Conservation (phyloP, 2,888 invertebrate species). For the Orchesella flavescens region DNA sequence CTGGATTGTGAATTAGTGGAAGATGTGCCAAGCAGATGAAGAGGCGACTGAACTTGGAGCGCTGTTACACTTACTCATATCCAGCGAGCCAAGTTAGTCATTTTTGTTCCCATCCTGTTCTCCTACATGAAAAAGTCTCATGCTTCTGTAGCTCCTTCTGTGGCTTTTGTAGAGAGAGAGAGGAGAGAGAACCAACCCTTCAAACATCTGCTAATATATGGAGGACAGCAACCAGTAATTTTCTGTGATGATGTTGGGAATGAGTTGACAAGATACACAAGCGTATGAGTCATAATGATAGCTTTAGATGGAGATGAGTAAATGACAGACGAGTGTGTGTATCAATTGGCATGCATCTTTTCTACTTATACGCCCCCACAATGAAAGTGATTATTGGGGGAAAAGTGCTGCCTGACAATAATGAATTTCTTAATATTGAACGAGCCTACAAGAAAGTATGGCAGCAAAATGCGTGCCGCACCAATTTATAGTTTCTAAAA, state of each 20-base stretch:
- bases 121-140: no score
- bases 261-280: constrained; percentile 40
- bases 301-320: constrained; percentile 34
- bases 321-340: constrained; percentile 42
- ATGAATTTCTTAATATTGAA: no score
- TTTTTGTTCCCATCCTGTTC: not conserved
- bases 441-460: no score
- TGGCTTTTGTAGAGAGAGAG: no score
- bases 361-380: constrained; percentile 38
- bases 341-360: constrained; percentile 52
- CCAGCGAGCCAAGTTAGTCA: constrained; percentile 2
- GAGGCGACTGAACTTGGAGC: no score
- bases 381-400: constrained; percentile 30
- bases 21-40: not conserved
- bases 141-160: no score
- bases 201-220: constrained; percentile 49
- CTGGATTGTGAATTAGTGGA: not conserved
- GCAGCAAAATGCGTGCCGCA: no score
- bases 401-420: constrained; percentile 22
- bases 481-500: no score
- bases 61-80: not conserved
- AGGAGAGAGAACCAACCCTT: constrained; percentile 30
- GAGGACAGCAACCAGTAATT: constrained; percentile 51
- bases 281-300: constrained; percentile 55
- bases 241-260: constrained; percentile 42